Base-by-base conservation (phyloP, 30 jellyfish, hydroid and myxozoan genomes). In the Aurelia aurita region DNA sequence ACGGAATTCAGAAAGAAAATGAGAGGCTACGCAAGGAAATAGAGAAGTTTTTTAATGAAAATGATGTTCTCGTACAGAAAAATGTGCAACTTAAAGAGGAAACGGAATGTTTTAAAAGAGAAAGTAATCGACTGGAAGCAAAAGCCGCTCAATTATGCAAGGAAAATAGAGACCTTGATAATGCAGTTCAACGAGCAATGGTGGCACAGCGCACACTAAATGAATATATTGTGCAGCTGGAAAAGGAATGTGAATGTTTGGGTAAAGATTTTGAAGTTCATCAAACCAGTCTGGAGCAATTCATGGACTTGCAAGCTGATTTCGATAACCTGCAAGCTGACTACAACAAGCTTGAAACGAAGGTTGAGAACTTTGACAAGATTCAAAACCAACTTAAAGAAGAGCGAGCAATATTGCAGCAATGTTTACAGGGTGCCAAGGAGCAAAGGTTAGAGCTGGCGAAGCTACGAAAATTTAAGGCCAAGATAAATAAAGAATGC, bases 401-500 rank as follows among this genome's bases (percentile, higher is more conserved):
- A 45, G 71, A 72, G 60, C 54, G 29, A 45, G 71, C 34, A 14
- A n/a, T 19, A 23, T 15, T 72, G 53, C 58, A 32, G 1, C 29
- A 67, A 35, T 72, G 69, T 39, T 28, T 47, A 27, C 47, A 72
- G 54, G 85, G 85, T 19, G 69, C 72, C 13, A 72, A 72, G 25
- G 26, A 14, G 13, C 85, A 72, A 51, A 44, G 85, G 25, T 20
- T 72, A 72, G 72, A 72, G 85, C 43, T 45, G 13, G 85, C 49
- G 28, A 72, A 51, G 66, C 26, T 72, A 3, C 21, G 35, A 49
- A 72, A 72, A 15, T 19, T 22, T 13, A 55, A 55, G 32, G 67
- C 67, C 11, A 55, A 10, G 0, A 10, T 22, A 68, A 72, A n/a
- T 29, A 72, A 22, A 11, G 39, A 39, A 18, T 34, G 64, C 21